Percentiles rank a stretch among this genome's conserved stretches.
Conservation (phyloP, 2,797 vertebrate species). For the Spea hammondii region DNA sequence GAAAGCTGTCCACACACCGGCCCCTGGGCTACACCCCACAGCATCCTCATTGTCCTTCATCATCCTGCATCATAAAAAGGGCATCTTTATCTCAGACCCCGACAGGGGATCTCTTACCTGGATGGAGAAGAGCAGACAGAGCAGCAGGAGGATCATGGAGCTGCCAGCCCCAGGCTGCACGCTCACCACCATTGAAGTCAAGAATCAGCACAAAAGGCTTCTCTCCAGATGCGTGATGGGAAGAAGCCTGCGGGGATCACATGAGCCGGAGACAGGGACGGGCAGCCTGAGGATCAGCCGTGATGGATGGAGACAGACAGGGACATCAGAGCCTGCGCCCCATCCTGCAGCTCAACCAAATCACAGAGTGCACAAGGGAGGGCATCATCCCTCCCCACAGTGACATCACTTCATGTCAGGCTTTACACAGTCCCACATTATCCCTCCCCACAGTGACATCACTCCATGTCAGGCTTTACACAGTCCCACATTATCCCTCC, state of each 20-base stretch:
- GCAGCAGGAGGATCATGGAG: constrained; percentile 12
- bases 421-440: background rate
- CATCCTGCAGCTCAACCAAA: background rate
- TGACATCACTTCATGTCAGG: constrained; percentile 24
- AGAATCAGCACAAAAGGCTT: constrained; percentile 3
- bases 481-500: background rate
- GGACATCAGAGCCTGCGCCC: background rate
- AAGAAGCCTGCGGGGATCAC: background rate
- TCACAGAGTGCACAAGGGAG: no score
- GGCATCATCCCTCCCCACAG: background rate
- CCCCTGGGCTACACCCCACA: no score
- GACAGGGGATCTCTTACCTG: constrained; percentile 7
- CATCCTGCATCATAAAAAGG: no score
- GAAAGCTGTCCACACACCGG: no score
- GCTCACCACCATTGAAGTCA: constrained; percentile 1
- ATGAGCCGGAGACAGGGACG: background rate
- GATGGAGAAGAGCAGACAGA: constrained; percentile 7
- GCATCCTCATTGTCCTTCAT: no score
- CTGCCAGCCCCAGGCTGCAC: background rate
- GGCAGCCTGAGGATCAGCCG: background rate
- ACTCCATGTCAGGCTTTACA: background rate
- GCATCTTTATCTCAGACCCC: no score
- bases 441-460: background rate
- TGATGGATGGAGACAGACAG: background rate
- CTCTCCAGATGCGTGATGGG: background rate